phyloP scores from a whole-genome alignment of 2,797 vertebrate genomes.

The Columba guinea region DNA sequence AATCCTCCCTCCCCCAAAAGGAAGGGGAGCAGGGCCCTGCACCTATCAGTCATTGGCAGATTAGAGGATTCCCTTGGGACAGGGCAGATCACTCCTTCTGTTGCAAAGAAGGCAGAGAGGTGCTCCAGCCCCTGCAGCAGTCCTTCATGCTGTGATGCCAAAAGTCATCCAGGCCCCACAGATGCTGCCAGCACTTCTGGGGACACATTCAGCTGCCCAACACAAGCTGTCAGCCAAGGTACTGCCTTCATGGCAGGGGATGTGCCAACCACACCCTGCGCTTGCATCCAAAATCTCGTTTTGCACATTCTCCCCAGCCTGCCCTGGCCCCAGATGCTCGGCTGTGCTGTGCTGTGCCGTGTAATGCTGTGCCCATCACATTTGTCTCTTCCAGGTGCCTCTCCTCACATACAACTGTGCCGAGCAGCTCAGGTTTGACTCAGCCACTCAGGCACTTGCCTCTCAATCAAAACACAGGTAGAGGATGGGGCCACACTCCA shows the following conservation, averaged over 20 bases:
- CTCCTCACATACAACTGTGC: neutral
- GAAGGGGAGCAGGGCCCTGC: neutral
- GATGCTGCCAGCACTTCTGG: neutral
- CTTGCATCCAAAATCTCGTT: neutral
- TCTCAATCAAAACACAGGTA: neutral
- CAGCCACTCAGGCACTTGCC: neutral
- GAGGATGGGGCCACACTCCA: rapidly evolving
- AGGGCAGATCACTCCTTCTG: neutral
- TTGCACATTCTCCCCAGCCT: neutral
- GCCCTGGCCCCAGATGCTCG: rapidly evolving
- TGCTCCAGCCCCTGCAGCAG: neutral
- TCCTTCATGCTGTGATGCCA: rapidly evolving
- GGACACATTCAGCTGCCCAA: neutral
- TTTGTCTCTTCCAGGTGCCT: neutral
- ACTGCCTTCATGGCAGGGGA: rapidly evolving
- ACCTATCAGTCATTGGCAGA: neutral
- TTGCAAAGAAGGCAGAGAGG: neutral
- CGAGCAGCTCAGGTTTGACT: neutral
- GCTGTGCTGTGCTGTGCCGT: rapidly evolving
- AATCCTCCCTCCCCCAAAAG: neutral
- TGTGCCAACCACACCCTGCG: rapidly evolving
- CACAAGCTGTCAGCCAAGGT: neutral
- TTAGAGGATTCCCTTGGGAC: neutral
- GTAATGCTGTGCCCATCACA: rapidly evolving
- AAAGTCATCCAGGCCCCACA: neutral